These are phyloP conservation scores for Scarus forsteni DNA, from an alignment of 2,797 vertebrate genomes.

Conservation along the genomic window DNA sequence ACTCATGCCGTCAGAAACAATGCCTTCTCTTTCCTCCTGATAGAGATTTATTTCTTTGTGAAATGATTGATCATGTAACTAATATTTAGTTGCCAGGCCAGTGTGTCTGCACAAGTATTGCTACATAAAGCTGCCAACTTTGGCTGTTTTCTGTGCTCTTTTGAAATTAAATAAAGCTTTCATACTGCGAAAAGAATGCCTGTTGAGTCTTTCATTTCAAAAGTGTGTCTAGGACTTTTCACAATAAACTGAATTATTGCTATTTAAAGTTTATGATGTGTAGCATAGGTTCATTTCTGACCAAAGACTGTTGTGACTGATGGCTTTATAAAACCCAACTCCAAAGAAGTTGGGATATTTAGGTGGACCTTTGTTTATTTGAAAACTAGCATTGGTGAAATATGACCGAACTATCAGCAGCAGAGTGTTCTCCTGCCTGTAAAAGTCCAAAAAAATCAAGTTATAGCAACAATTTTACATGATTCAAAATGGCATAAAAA, in stretches of 20 bases:
- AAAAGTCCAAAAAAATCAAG: too few relatives aligned
- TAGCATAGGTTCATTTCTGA: too few relatives aligned
- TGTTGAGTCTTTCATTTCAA: neutral
- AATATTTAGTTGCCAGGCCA: slow-evolving; percentile 89
- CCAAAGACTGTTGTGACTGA: too few relatives aligned
- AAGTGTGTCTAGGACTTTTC: neutral
- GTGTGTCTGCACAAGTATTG: slow-evolving; percentile 86
- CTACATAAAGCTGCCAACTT: slow-evolving; percentile 58
- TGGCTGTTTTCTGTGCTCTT: slow-evolving; percentile 42
- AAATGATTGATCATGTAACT: slow-evolving; percentile 82
- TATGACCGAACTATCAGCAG: too few relatives aligned
- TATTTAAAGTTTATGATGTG: neutral
- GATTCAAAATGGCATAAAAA: too few relatives aligned
- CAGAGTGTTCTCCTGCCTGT: too few relatives aligned
- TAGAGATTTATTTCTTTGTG: slow-evolving; percentile 74
- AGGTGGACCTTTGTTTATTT: too few relatives aligned
- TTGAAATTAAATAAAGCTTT: slow-evolving; percentile 63
- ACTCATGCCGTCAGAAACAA: slow-evolving; percentile 76
- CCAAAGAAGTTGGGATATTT: too few relatives aligned
- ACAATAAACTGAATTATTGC: neutral
- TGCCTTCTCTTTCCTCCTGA: slow-evolving; percentile 55
- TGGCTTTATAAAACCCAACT: too few relatives aligned
- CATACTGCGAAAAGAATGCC: neutral
- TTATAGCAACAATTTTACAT: too few relatives aligned
- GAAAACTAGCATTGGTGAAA: too few relatives aligned